Evolutionary conservation across 2,888 invertebrate genomes (phyloP).

Genomic region (Athripsodes cinereus): DNA sequence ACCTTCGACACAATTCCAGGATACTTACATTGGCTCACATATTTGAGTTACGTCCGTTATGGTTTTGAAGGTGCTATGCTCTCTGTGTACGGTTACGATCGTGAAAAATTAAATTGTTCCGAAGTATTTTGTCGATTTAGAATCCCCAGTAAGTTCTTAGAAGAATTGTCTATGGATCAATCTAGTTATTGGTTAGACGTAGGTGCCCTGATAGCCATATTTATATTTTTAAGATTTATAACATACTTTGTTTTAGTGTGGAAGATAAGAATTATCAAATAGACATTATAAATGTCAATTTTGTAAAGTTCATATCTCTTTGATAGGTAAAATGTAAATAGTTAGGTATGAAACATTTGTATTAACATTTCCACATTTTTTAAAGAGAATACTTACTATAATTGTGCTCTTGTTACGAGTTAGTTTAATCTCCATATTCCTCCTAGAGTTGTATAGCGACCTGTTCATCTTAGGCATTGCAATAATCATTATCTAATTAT

Average conservation of each 20-base stretch:
- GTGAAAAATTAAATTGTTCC: constrained; percentile 76
- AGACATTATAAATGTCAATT: constrained; percentile 26
- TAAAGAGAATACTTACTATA: too few species aligned
- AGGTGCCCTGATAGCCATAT: constrained; percentile 72
- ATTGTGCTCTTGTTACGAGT: too few species aligned
- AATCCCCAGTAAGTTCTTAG: constrained; percentile 73
- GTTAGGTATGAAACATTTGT: not conserved
- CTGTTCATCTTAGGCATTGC: too few species aligned
- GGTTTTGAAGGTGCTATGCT: constrained; percentile 91
- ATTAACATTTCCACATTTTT: too few species aligned
- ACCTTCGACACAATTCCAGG: constrained; percentile 86
- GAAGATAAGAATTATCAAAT: constrained; percentile 60
- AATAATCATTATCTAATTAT: too few species aligned
- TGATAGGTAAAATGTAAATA: not conserved
- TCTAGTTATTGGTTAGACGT: constrained; percentile 79
- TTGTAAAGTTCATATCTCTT: constrained; percentile 14
- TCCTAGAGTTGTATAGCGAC: too few species aligned
- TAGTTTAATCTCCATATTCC: too few species aligned
- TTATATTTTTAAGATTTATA: constrained; percentile 69
- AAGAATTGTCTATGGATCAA: constrained; percentile 77
- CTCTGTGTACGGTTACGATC: constrained; percentile 82
- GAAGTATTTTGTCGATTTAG: constrained; percentile 80
- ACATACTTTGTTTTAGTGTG: constrained; percentile 80
- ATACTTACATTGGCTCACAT: constrained; percentile 85
- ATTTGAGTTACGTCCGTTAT: constrained; percentile 85